Evolutionary conservation across 2,888 invertebrate species (phyloP).

Genomic region (Nemoura dubitans): DNA sequence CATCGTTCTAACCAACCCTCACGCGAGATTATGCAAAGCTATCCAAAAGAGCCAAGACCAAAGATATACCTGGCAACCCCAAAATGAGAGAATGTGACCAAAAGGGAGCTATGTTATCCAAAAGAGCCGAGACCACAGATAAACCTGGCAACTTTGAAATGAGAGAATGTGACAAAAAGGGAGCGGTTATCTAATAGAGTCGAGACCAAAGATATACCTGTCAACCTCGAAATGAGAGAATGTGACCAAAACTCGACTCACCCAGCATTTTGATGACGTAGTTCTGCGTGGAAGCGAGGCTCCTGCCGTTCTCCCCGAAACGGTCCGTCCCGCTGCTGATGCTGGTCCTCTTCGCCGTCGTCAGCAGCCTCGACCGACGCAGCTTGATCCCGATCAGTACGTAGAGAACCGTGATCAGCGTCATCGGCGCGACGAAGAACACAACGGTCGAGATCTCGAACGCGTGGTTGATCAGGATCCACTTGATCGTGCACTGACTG

Average conservation of each 20-base stretch:
- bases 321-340: conserved; percentile 24
- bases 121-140: too few species aligned
- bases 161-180: too few species aligned
- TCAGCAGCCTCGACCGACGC: conserved; percentile 61
- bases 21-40: not conserved
- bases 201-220: too few species aligned
- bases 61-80: too few species aligned
- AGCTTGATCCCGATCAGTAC: conserved; percentile 63
- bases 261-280: conserved; percentile 61
- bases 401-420: conserved; percentile 68
- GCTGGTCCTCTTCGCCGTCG: conserved; percentile 28
- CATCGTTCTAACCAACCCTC: too few species aligned
- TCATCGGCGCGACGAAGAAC: conserved; percentile 71
- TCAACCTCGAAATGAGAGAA: too few species aligned
- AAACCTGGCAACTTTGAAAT: too few species aligned
- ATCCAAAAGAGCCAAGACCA: too few species aligned
- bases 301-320: not conserved
- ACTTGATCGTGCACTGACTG: conserved; percentile 63
- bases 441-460: conserved; percentile 69
- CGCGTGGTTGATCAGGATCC: conserved; percentile 62
- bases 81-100: not conserved
- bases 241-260: conserved; percentile 54
- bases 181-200: too few species aligned
- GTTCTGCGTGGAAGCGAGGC: conserved; percentile 44
- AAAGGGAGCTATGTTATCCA: too few species aligned